Evolutionary conservation across 2,888 invertebrate species (phyloP), one percentile per base, ranked within the genome.

Genomic region (Pinctada fucata): DNA sequence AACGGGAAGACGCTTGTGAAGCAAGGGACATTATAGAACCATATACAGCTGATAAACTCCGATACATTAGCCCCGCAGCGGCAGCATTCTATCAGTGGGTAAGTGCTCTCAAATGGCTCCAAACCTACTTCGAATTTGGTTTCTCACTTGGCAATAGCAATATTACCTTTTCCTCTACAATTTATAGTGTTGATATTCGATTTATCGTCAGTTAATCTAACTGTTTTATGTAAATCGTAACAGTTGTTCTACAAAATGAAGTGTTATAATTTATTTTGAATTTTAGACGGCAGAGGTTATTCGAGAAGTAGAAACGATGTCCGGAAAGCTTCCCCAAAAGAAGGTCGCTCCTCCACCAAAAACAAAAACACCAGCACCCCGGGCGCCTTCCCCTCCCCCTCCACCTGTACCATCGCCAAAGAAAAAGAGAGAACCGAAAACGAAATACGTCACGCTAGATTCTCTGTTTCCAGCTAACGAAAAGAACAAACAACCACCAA

Each of bases 71-170:
- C 64, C 88, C 90, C 48, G 90, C 90, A 6, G 90, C 90, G 31
- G 90, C 90, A 4, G 89, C 90, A 47, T 89, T 91, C 78, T 91
- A 86, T 81, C 79, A 87, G 47, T 91, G 91, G 91, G 91, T 91
- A 79, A 82, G 86, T 81, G 64, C 47, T 2, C 50, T 50, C 31
- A 65, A 5, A 65, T 65, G 5, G 5, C 5, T 65, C 5, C 5
- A 65, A 65, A 13, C n/a, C 31, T 65, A 0, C n/a, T 13, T 65
- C 65, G 31, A 10, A 65, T 65, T 5, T 31, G 31, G 31, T 31
- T 31, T 31, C 31, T 31, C 31, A 31, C 31, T 31, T 31, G 31
- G 31, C 31, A 31, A 31, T 31, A 31, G 31, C 31, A 31, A 31
- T 31, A 31, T 31, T 31, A 31, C 31, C 31, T 31, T 31, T 31